phyloP scores from a whole-genome alignment of 2,888 invertebrate genomes.

The Rugalucina vietnamica region DNA sequence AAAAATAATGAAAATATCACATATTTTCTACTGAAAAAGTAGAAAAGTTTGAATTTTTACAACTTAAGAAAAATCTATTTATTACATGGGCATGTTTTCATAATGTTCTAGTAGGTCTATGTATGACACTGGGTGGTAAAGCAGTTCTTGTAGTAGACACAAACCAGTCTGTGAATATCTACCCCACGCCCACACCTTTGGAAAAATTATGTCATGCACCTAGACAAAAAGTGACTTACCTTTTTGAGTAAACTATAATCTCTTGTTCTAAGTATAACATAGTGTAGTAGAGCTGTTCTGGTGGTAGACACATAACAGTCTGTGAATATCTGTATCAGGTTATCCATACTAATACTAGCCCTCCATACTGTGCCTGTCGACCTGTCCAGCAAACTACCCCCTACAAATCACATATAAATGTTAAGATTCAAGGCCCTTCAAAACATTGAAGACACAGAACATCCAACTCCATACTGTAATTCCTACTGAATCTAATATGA shows the following conservation, averaged over 20 bases:
- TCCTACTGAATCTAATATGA: too few species aligned
- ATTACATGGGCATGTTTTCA: too few species aligned
- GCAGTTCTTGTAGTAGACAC: slow-evolving; percentile 85
- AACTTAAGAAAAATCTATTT: too few species aligned
- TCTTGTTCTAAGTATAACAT: slow-evolving; percentile 91
- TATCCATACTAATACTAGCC: slow-evolving; percentile 64
- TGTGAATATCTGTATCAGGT: slow-evolving; percentile 68
- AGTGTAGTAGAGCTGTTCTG: slow-evolving; percentile 91
- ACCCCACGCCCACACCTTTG: too few species aligned
- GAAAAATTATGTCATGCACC: neutral
- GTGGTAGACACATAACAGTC: slow-evolving; percentile 71
- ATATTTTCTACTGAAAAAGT: too few species aligned
- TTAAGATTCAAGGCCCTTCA: too few species aligned
- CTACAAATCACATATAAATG: too few species aligned
- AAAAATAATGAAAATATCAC: too few species aligned
- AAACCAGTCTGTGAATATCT: slow-evolving; percentile 69
- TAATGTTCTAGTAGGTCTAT: slow-evolving; percentile 93
- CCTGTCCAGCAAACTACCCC: slow-evolving; percentile 62
- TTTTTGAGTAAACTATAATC: slow-evolving; percentile 91
- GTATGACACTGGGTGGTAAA: slow-evolving; percentile 92
- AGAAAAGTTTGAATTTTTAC: too few species aligned
- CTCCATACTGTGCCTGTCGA: slow-evolving; percentile 68
- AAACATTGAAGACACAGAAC: too few species aligned
- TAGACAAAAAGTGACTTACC: slow-evolving; percentile 84
- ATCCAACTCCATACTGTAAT: too few species aligned